Evolutionary conservation across 2,888 invertebrate genomes (phyloP).

Genomic region (Strigamia crassipes): DNA sequence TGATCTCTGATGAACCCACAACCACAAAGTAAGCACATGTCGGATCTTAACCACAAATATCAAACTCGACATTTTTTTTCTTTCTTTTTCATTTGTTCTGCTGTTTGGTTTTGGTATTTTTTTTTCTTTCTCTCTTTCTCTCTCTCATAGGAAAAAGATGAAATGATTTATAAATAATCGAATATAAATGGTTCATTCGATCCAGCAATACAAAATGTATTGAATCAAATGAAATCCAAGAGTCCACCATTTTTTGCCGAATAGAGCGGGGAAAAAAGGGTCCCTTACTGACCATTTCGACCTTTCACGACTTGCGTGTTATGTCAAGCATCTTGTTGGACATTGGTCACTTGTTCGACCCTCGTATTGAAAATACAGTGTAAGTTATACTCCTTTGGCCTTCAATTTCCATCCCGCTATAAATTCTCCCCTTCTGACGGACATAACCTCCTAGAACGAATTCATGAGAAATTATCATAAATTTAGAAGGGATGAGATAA

Average conservation of each 20-base stretch:
- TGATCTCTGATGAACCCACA: conserved; percentile 30
- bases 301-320: conserved; percentile 2
- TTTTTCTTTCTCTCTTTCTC: too few species aligned
- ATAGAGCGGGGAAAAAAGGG: neutral
- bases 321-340: conserved; percentile 30
- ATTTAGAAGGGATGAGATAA: neutral
- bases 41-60: conserved; percentile 12
- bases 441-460: neutral
- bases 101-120: too few species aligned
- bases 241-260: neutral
- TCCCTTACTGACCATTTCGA: conserved; percentile 18
- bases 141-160: too few species aligned
- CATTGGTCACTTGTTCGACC: conserved; percentile 22
- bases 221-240: neutral
- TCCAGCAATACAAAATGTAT: neutral
- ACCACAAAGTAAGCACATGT: conserved; percentile 24
- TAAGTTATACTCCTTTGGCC: conserved; percentile 30
- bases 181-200: too few species aligned
- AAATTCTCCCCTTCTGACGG: neutral
- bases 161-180: neutral
- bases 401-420: conserved; percentile 18
- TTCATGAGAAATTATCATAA: neutral
- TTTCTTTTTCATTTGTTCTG: neutral
- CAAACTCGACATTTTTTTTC: neutral
- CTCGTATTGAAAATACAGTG: conserved; percentile 13